These are phyloP conservation scores for Lepus americanus DNA, from an alignment of 2,113 vertebrate genomes.

Conservation along the genomic window DNA sequence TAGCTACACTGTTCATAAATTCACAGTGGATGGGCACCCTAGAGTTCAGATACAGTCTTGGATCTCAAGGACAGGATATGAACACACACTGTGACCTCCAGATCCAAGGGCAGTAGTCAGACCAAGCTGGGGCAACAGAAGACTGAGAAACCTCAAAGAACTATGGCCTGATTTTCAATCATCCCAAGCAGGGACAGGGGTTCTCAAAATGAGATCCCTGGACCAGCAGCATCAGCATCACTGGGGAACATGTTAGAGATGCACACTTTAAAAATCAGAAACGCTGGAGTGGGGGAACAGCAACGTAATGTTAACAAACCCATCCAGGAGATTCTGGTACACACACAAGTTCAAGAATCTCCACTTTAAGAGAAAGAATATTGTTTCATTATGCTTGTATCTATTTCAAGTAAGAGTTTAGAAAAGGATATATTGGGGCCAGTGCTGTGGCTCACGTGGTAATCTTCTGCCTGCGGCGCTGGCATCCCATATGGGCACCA, in stretches of 20 bases:
- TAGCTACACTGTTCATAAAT: neutral
- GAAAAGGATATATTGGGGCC: neutral
- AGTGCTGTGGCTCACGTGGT: too few relatives aligned
- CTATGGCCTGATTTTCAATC: neutral
- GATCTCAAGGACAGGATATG: neutral
- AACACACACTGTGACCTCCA: neutral
- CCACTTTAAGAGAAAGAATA: neutral
- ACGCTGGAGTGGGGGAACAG: neutral
- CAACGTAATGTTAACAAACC: neutral
- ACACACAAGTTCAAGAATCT: neutral
- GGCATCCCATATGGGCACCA: too few relatives aligned
- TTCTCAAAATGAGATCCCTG: neutral
- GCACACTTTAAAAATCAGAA: neutral
- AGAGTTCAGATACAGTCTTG: neutral
- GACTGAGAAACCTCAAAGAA: neutral
- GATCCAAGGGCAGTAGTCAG: neutral
- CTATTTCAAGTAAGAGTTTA: slow-evolving; percentile 20
- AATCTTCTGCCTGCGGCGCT: too few relatives aligned
- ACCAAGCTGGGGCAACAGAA: neutral
- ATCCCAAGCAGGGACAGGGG: neutral
- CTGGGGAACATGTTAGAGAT: neutral
- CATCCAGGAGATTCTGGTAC: neutral
- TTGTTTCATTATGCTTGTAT: neutral
- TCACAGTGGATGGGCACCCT: neutral
- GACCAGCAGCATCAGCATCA: neutral